Evolutionary conservation across 2,888 invertebrate species (phyloP).

Genomic region (Eulithis testata): DNA sequence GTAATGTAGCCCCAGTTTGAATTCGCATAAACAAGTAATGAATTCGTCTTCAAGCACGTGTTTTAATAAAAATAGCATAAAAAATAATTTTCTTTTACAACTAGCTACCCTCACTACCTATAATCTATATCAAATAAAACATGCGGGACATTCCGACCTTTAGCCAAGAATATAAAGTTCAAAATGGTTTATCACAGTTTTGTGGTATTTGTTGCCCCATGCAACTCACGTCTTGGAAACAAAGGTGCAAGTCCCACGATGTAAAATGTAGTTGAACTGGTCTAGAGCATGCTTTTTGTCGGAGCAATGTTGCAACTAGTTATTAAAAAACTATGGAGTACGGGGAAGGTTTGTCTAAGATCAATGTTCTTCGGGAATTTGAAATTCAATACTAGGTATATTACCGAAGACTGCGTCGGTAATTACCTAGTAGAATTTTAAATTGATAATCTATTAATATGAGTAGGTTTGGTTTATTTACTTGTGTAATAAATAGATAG

Average conservation of each 20-base stretch:
- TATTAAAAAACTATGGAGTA: constrained; percentile 21
- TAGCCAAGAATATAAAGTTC: constrained; percentile 5
- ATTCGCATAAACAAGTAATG: neutral
- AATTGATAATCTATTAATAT: too few relatives aligned
- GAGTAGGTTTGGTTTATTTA: too few relatives aligned
- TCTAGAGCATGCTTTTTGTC: constrained; percentile 25
- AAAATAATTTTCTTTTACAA: constrained; percentile 11
- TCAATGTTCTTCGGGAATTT: neutral
- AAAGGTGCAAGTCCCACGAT: constrained; percentile 44
- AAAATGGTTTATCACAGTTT: neutral
- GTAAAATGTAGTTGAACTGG: constrained; percentile 31
- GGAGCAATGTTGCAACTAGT: constrained; percentile 12
- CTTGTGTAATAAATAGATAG: too few relatives aligned
- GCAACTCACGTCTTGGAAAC: constrained; percentile 33
- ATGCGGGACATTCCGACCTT: neutral
- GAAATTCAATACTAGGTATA: too few relatives aligned
- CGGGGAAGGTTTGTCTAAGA: neutral
- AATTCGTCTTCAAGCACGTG: constrained; percentile 21
- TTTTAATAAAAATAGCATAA: constrained; percentile 24
- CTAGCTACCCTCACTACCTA: neutral
- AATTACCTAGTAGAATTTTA: too few relatives aligned
- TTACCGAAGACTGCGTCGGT: too few relatives aligned
- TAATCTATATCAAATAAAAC: constrained; percentile 6
- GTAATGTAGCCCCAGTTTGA: neutral
- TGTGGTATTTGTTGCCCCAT: constrained; percentile 10